phyloP scores from a whole-genome alignment of 1,140 invertebrate species.

The Apis cerana region DNA sequence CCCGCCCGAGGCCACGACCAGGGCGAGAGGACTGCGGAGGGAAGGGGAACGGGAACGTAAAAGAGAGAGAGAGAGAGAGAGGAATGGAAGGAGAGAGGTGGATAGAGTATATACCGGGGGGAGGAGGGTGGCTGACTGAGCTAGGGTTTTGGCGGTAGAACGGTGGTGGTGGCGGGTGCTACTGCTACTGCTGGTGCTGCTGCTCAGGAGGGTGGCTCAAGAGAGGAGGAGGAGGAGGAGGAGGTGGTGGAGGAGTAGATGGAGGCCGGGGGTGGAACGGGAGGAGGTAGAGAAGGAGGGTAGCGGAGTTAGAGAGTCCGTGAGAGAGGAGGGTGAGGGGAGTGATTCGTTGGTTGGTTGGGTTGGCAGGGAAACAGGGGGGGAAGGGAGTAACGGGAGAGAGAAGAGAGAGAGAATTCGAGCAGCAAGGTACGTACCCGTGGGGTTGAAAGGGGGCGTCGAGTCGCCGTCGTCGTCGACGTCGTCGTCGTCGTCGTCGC shows the following conservation, averaged over 20 bases:
- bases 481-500: slow-evolving; percentile 35
- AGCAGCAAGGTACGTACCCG: slow-evolving; percentile 70
- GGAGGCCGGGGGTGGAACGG: slow-evolving; percentile 17
- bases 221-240: slow-evolving; percentile 36
- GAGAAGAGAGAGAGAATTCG: slow-evolving; percentile 62
- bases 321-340: slow-evolving; percentile 33
- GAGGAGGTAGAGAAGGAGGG: slow-evolving; percentile 43
- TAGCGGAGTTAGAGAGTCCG: slow-evolving; percentile 45
- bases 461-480: slow-evolving; percentile 54
- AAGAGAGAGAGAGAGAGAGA: slow-evolving; percentile 39
- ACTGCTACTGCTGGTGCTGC: slow-evolving; percentile 47
- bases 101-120: slow-evolving; percentile 9
- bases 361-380: slow-evolving; percentile 60
- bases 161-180: slow-evolving; percentile 60
- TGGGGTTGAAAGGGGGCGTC: slow-evolving; percentile 67
- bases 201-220: slow-evolving; percentile 42
- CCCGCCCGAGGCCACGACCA: slow-evolving; percentile 74
- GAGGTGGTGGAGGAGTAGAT: slow-evolving; percentile 20
- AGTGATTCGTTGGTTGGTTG: slow-evolving; percentile 71
- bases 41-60: slow-evolving; percentile 31
- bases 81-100: neutral
- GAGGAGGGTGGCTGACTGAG: slow-evolving; percentile 69
- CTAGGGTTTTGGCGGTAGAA: slow-evolving; percentile 73
- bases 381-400: slow-evolving; percentile 16
- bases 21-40: slow-evolving; percentile 44